Base-by-base conservation (phyloP, 2,888 invertebrate species). In the Pharmacophagus antenor region DNA sequence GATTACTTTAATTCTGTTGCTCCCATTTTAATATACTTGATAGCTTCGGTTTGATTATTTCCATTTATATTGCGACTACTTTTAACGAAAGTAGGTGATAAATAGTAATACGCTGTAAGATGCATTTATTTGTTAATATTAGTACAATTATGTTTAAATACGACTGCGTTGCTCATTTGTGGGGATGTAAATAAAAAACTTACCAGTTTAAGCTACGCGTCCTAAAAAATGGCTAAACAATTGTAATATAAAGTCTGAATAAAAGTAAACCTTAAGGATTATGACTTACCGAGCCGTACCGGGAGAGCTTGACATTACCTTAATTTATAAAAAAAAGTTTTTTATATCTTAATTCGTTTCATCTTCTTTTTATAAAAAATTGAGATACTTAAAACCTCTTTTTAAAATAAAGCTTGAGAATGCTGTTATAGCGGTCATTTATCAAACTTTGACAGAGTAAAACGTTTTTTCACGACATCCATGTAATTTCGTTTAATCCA, bases 1-100 rank as follows among this genome's bases (percentile, higher is more conserved):
- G n/a, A n/a, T n/a, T n/a, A n/a, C 17, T 52, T 52, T 52, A 20
- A 52, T 52, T 37, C 37, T 37, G n/a, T n/a, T 37, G 37, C 37
- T 37, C 15, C n/a, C n/a, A 37, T n/a, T n/a, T 15, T 15, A 37
- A 37, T 15, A 7, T 37, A 37, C 4, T 15, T 37, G 1, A 15
- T 27, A 10, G 15, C 37, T 37, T 37, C n/a, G n/a, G n/a, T n/a
- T 37, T 37, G 15, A n/a, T n/a, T n/a, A 37, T 37, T n/a, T 15
- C 37, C n/a, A 15, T n/a, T 37, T 37, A 15, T n/a, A 37, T 5
- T n/a, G 37, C n/a, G 1, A n/a, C 4, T 37, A 0, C n/a, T n/a
- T 37, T 4, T 31, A 31, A 12, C 31, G 12, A 31, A 31, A 1
- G 31, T 10, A 10, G 1, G 31, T 12, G 10, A 12, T 10, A 12